Percentiles rank a stretch among this genome's conserved stretches.
Evolutionary conservation across 2,797 vertebrate species (phyloP).

Genomic region (Anolis apletophallus): DNA sequence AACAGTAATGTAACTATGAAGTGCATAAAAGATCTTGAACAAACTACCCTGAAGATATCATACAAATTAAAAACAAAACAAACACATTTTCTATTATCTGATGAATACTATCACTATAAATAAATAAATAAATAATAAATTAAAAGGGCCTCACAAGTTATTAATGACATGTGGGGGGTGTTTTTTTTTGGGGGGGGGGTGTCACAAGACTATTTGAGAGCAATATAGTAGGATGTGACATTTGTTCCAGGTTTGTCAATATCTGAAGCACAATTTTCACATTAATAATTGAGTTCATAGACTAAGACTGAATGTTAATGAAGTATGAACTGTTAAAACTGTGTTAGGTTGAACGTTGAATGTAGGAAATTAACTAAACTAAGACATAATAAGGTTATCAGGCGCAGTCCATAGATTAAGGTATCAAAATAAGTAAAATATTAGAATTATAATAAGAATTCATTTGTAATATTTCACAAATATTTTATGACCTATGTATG

Average conservation of each 20-base stretch:
- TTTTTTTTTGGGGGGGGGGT: background rate
- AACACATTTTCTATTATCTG: background rate
- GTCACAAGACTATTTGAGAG: background rate
- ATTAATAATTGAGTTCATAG: background rate
- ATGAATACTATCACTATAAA: background rate
- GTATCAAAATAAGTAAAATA: slow-evolving; percentile 32
- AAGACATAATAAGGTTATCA: slow-evolving; percentile 1
- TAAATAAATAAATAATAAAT: background rate
- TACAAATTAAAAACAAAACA: background rate
- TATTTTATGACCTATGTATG: slow-evolving; percentile 28
- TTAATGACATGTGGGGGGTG: background rate
- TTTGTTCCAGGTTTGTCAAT: background rate
- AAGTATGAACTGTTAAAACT: background rate
- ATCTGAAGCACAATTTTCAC: slow-evolving; percentile 12
- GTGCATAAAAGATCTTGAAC: background rate
- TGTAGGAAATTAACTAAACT: background rate
- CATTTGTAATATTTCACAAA: slow-evolving; percentile 4
- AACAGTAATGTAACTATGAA: background rate
- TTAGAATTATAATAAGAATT: slow-evolving; percentile 34
- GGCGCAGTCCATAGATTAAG: background rate
- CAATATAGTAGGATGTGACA: background rate
- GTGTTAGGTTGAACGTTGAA: background rate
- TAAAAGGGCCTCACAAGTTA: background rate
- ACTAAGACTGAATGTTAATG: background rate
- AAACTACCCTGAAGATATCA: background rate